Percentiles rank a stretch among this genome's conserved stretches.
phyloP scores from a whole-genome alignment of 2,113 vertebrate species.

The Pheucticus melanocephalus region DNA sequence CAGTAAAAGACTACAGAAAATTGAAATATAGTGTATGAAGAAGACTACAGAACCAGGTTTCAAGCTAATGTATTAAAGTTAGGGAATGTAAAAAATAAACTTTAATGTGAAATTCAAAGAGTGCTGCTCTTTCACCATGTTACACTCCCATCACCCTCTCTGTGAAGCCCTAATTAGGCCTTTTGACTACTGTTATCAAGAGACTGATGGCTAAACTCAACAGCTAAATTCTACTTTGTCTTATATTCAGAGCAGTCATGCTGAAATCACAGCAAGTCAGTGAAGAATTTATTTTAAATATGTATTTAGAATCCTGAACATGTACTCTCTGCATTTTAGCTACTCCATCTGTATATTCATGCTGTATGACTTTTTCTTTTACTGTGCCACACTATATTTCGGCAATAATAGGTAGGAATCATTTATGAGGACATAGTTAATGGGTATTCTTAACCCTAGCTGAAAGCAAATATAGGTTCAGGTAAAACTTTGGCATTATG shows the following conservation, averaged over 20 bases:
- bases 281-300: not conserved
- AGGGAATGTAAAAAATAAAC: not conserved
- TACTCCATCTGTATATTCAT: not conserved
- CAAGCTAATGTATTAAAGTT: not conserved
- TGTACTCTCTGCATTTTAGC: not conserved
- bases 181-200: not conserved
- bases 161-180: not conserved
- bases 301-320: not conserved
- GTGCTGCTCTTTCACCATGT: not conserved
- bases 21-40: not conserved
- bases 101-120: not conserved
- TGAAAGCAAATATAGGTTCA: conserved; percentile 11
- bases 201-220: not conserved
- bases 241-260: not conserved
- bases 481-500: not conserved
- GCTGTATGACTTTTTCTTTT: not conserved
- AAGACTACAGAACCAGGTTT: not conserved
- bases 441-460: conserved; percentile 1
- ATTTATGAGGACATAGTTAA: conserved; percentile 16
- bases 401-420: not conserved
- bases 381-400: not conserved
- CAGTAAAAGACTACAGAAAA: not conserved
- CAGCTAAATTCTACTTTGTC: not conserved
- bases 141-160: not conserved
- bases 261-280: not conserved